Evolutionary conservation across 2,113 vertebrate species (phyloP).

Genomic region (Anas platyrhynchos): DNA sequence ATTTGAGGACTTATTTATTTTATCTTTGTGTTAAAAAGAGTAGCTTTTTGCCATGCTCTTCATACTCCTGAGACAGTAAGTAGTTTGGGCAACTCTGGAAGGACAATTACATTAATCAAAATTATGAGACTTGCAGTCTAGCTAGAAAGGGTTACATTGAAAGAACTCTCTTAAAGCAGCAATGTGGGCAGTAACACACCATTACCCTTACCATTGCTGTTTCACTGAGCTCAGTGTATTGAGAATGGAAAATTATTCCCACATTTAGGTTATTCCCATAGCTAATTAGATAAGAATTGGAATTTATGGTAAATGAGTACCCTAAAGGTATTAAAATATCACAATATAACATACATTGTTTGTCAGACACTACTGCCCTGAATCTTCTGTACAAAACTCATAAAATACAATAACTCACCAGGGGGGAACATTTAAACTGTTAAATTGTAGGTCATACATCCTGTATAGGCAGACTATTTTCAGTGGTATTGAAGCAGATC

Average conservation of each 20-base stretch:
- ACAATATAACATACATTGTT: background rate
- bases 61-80: background rate
- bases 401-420: background rate
- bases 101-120: background rate
- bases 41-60: background rate
- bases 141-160: background rate
- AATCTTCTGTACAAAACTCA: background rate
- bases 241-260: slow-evolving; percentile 41
- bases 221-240: slow-evolving; percentile 3
- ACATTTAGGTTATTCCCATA: slow-evolving; percentile 25
- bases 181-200: background rate
- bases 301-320: background rate
- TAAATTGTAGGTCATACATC: background rate
- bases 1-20: background rate
- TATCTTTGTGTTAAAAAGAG: background rate
- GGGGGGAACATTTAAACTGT: background rate
- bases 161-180: background rate
- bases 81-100: background rate
- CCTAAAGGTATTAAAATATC: slow-evolving; percentile 36
- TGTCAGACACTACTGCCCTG: background rate
- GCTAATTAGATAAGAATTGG: slow-evolving; percentile 53
- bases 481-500: background rate
- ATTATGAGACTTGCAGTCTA: background rate
- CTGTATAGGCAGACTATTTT: background rate
- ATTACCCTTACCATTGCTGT: slow-evolving; percentile 12